Base-by-base conservation (phyloP, 2,797 vertebrate genomes). In the Anolis apletophallus region DNA sequence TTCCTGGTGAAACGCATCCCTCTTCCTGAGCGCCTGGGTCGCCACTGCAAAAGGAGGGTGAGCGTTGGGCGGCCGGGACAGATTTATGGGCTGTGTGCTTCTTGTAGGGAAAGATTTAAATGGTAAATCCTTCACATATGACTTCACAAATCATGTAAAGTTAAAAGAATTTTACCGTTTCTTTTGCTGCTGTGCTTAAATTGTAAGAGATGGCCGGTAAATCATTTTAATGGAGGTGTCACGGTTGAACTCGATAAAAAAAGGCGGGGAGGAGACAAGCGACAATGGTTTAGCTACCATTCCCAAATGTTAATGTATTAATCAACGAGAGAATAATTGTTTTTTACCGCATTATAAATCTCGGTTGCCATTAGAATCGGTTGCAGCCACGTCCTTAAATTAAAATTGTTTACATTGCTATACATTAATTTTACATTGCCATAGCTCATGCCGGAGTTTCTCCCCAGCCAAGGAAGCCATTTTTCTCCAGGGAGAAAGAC, bases 41-140 rank as follows among this genome's bases (percentile, higher is more conserved):
- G 93, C 94, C 90, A n/a, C n/a, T n/a, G 87, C 93, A 6, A 46
- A 89, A 64, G 74, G 69, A 32, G 50, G 34, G 34, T 13, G 12
- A 19, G 89, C 93, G 26, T 64, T 29, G 61, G 95, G 59, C 26
- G 34, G 52, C 32, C 9, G 26, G 94, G 92, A 87, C 97, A 97
- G 97, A 98, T 98, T 98, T 97, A 98, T 98, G 95, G 96, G 93
- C 95, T 94, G 88, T 96, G 96, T 95, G 97, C 96, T 97, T 95
- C 97, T 97, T 97, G 96, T 97, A 97, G 97, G 94, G 97, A 96
- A 97, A 97, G 97, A 98, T 98, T 97, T 97, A 98, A 98, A 97
- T 97, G 97, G 96, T 96, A 97, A 97, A 97, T 97, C 97, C 97
- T 98, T 98, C 97, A 97, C 96, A 97, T 98, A 96, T 97, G 96